phyloP scores from a whole-genome alignment of 1,140 invertebrate genomes.

The Drosophila novamexicana region DNA sequence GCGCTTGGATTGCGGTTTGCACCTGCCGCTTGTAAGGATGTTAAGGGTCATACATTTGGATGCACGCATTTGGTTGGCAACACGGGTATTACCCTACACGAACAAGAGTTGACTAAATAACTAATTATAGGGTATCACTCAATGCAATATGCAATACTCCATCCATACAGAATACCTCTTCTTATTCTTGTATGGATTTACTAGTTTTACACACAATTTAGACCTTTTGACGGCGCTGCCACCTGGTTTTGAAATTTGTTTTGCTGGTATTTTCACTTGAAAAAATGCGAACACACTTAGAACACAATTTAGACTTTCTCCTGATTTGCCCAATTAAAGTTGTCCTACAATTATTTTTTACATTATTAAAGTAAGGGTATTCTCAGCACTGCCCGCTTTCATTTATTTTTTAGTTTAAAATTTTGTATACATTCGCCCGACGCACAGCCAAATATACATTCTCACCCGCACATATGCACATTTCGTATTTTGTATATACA shows the following conservation, averaged over 20 bases:
- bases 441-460: neutral
- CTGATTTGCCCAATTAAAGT: too few species aligned
- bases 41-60: slow-evolving; percentile 33
- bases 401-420: slow-evolving; percentile 4
- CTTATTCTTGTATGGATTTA: too few species aligned
- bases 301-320: too few species aligned
- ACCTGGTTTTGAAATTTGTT: too few species aligned
- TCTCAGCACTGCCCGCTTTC: neutral
- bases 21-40: slow-evolving; percentile 36
- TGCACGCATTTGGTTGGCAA: slow-evolving; percentile 66
- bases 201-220: too few species aligned
- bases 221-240: too few species aligned
- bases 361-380: slow-evolving; percentile 1
- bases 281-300: too few species aligned
- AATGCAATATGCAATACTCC: too few species aligned
- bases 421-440: slow-evolving; percentile 8
- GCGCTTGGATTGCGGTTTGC: slow-evolving; percentile 49
- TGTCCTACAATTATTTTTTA: neutral
- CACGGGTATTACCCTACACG: slow-evolving; percentile 9
- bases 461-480: neutral
- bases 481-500: slow-evolving; percentile 62
- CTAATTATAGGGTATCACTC: too few species aligned
- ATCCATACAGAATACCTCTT: too few species aligned
- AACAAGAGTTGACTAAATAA: neutral
- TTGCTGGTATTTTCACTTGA: too few species aligned